phyloP scores from a whole-genome alignment of 2,888 invertebrate genomes.

The Hydropsyche betteni region DNA sequence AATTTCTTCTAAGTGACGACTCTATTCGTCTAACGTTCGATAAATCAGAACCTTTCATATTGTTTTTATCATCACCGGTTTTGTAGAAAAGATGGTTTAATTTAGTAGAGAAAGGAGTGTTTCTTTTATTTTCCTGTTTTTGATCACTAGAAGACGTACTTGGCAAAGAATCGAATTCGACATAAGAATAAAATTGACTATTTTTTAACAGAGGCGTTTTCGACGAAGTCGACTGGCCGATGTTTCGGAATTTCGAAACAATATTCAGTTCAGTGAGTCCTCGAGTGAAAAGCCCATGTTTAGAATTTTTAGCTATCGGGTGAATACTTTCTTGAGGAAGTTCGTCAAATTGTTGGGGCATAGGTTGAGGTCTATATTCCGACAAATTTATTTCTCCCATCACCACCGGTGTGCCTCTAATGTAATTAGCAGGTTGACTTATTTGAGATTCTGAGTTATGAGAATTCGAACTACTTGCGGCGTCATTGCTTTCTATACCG shows the following conservation, averaged over 20 bases:
- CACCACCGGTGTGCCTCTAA: not conserved
- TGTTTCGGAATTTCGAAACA: conserved; percentile 58
- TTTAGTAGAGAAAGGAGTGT: conserved; percentile 34
- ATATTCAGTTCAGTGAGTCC: conserved; percentile 62
- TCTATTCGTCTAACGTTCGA: conserved; percentile 14
- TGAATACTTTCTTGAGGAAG: not conserved
- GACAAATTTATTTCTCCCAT: conserved; percentile 4
- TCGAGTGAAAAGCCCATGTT: conserved; percentile 58
- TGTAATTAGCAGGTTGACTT: too few relatives aligned
- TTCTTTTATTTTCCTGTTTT: conserved; percentile 29
- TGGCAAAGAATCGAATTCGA: conserved; percentile 7
- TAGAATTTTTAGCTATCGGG: conserved; percentile 51
- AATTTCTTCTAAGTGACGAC: conserved; percentile 48
- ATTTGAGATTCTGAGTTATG: too few relatives aligned
- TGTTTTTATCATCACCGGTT: conserved; percentile 19
- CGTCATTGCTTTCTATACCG: not conserved
- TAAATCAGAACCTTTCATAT: not conserved
- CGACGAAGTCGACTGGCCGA: conserved; percentile 54
- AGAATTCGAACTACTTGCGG: not conserved
- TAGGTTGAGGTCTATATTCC: conserved; percentile 13
- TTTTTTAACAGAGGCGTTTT: conserved; percentile 33
- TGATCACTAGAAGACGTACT: not conserved
- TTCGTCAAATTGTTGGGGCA: not conserved
- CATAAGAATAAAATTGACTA: conserved; percentile 46
- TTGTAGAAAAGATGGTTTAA: conserved; percentile 47